Conservation (phyloP, 2,113 vertebrate genomes). For the Pachycephala philippinensis region DNA sequence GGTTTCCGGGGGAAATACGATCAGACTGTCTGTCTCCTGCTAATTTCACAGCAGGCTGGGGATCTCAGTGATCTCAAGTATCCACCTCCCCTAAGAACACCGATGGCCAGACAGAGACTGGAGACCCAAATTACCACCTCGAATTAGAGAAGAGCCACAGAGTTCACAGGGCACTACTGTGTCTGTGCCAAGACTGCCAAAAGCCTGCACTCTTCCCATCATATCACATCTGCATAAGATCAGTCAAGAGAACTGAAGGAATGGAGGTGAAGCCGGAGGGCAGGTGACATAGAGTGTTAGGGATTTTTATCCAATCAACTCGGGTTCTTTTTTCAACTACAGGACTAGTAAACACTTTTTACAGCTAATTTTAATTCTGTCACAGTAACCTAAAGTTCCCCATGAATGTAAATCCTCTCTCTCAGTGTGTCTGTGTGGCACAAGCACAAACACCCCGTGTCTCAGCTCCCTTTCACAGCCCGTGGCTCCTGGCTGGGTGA, state of each 20-base stretch:
- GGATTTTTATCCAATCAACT: neutral
- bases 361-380: neutral
- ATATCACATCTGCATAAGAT: neutral
- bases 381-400: neutral
- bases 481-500: fast-evolving
- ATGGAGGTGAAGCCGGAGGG: fast-evolving
- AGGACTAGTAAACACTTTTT: neutral
- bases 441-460: fast-evolving
- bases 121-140: neutral
- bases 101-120: fast-evolving
- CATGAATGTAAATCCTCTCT: fast-evolving
- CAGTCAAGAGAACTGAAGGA: neutral
- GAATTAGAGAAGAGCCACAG: neutral
- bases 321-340: neutral
- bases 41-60: neutral
- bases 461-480: neutral
- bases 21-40: neutral
- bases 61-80: neutral
- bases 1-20: neutral
- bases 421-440: neutral
- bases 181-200: neutral
- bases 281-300: fast-evolving
- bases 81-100: neutral
- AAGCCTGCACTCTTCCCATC: neutral
- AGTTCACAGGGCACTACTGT: neutral